These are phyloP conservation scores for Nymphalis urticae DNA, from an alignment of 2,888 invertebrate genomes.

Conservation along the genomic window DNA sequence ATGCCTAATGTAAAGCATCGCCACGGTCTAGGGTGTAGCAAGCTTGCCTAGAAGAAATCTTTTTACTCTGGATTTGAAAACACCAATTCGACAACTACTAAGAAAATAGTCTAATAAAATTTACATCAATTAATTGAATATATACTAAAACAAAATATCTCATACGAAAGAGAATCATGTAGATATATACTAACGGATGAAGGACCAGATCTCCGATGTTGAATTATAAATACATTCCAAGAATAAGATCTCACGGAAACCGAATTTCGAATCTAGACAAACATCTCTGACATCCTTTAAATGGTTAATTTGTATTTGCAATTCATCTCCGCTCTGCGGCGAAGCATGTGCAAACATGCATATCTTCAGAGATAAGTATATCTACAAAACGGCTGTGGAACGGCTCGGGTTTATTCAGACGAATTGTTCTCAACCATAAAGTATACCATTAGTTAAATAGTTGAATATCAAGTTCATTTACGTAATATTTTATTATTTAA, in stretches of 20 bases:
- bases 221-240: background rate
- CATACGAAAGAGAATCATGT: too few relatives aligned
- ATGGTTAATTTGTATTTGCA: constrained; percentile 15
- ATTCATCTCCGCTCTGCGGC: constrained; percentile 11
- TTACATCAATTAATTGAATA: too few relatives aligned
- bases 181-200: too few relatives aligned
- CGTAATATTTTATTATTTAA: background rate
- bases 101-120: too few relatives aligned
- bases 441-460: background rate
- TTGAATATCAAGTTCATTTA: background rate
- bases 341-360: constrained; percentile 11
- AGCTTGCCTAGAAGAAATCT: too few relatives aligned
- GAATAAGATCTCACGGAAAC: background rate
- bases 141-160: background rate
- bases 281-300: constrained; percentile 10
- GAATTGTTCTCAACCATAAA: background rate
- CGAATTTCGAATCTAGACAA: constrained; percentile 1
- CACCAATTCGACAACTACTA: too few relatives aligned
- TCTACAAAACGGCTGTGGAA: background rate
- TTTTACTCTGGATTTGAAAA: too few relatives aligned
- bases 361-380: constrained; percentile 2
- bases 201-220: background rate
- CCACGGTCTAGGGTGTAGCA: too few relatives aligned
- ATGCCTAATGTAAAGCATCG: too few relatives aligned
- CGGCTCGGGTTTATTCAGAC: background rate